phyloP scores from a whole-genome alignment of 1,140 invertebrate species.

The Orussus abietinus region DNA sequence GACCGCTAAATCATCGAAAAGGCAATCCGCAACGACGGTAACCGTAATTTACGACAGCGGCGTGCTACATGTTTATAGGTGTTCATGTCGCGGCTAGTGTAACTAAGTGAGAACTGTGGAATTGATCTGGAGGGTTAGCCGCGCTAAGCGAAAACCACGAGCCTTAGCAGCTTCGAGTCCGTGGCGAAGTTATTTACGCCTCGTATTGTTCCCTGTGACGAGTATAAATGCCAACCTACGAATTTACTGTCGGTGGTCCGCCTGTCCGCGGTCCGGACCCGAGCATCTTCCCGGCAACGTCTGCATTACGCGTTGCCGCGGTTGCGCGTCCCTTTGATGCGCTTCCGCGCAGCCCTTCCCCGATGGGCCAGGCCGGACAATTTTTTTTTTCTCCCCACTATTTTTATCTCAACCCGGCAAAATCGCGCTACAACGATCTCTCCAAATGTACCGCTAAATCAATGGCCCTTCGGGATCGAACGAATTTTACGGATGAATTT shows the following conservation, averaged over 20 bases:
- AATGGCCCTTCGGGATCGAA: too few species aligned
- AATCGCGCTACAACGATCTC: too few species aligned
- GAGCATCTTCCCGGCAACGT: slow-evolving; percentile 16
- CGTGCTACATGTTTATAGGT: slow-evolving; percentile 24
- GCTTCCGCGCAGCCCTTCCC: too few species aligned
- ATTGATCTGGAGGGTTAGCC: slow-evolving; percentile 23
- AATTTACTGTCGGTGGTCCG: slow-evolving; percentile 40
- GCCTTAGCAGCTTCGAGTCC: slow-evolving; percentile 26
- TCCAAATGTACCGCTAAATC: too few species aligned
- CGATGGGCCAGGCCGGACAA: too few species aligned
- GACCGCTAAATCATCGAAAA: too few species aligned
- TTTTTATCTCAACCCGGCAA: too few species aligned
- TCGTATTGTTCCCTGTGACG: slow-evolving; percentile 47
- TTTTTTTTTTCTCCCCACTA: too few species aligned
- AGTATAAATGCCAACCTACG: slow-evolving; percentile 41
- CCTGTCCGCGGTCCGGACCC: slow-evolving; percentile 21
- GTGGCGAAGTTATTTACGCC: slow-evolving; percentile 43
- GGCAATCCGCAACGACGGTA: slow-evolving; percentile 20
- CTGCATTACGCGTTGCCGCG: slow-evolving; percentile 35
- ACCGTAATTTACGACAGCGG: slow-evolving; percentile 26
- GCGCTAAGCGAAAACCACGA: slow-evolving; percentile 19
- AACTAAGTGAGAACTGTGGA: slow-evolving; percentile 22
- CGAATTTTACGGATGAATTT: too few species aligned
- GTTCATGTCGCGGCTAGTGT: slow-evolving; percentile 21
- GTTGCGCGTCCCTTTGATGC: too few species aligned